Base-by-base conservation (phyloP, 2,888 invertebrate species). In the Pristionchus fissidentatus region DNA sequence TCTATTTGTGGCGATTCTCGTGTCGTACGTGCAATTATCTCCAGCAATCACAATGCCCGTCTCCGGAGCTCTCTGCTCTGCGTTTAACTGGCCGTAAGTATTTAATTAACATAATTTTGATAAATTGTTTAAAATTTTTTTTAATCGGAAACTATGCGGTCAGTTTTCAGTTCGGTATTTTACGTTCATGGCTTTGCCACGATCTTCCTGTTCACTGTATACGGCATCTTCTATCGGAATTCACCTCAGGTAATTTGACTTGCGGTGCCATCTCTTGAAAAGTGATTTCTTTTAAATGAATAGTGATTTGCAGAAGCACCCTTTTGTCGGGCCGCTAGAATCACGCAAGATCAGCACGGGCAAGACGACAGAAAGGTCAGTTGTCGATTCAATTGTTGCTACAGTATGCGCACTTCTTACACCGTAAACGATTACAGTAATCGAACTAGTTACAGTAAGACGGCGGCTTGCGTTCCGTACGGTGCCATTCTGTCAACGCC, bases 11-110 rank as follows among this genome's bases (percentile, higher is more conserved):
- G 91, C 92, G 1, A 84, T 89, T 19, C 87, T 92, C 46, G 92
- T 92, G 46, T 91, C 92, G 52, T 91, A 91, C 84, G 90, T 91
- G 26, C 91, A 91, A 80, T 83, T 91, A 10, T 86, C 90, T 5
- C 91, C 91, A 13, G 91, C 91, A 26, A 85, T 91, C 75, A 89
- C 90, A 8, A 91, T 90, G 90, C 91, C 92, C 29, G 87, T 81
- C 3, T 81, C 80, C 0, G 80, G 80, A 1, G 80, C 80, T 0
- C 80, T 81, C n/a, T 81, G 80, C 62, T 43, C 60, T 38, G 80
- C 80, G 29, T 62, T 81, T 22, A 41, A 41, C 22, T 81, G 80
- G 80, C 8, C 62, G 79, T 79, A 41, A 77, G 75, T 70, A 5
- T 1, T 19, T 22, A 0, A 22, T 0, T 66, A 41, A 35, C 66